Conservation (phyloP, 2,888 invertebrate genomes). For the Pycnomerus fuliginosus region DNA sequence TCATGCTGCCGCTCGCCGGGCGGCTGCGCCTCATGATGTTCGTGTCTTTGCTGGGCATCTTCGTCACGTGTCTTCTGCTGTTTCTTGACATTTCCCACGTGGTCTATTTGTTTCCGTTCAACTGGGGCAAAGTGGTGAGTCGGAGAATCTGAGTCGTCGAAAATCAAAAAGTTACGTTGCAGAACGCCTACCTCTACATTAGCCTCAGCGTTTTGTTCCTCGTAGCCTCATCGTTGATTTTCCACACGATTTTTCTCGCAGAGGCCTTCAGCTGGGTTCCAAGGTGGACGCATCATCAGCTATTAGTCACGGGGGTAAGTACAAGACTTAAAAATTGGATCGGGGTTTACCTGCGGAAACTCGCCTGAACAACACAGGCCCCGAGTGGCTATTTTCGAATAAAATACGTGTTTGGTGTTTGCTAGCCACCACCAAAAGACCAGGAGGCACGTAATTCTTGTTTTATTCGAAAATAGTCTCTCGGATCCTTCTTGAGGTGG, state of each 20-base stretch:
- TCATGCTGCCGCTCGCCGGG: constrained; percentile 74
- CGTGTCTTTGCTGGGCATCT: constrained; percentile 71
- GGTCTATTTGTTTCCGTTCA: constrained; percentile 75
- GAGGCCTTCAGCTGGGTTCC: constrained; percentile 70
- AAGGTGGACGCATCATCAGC: constrained; percentile 69
- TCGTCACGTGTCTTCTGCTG: constrained; percentile 71
- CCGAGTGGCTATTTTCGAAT: too few species aligned
- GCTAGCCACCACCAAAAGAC: too few species aligned
- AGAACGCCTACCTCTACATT: constrained; percentile 74
- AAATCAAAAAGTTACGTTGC: constrained; percentile 26
- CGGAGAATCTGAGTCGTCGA: neutral
- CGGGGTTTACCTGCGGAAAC: too few species aligned
- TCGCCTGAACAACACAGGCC: too few species aligned
- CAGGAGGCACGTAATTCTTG: too few species aligned
- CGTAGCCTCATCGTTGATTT: constrained; percentile 67
- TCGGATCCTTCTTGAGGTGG: too few species aligned
- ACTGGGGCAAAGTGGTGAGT: constrained; percentile 77
- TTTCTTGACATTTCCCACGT: constrained; percentile 79
- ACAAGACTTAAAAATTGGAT: too few species aligned
- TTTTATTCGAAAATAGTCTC: too few species aligned
- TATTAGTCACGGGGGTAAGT: constrained; percentile 66
- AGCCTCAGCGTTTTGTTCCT: constrained; percentile 71
- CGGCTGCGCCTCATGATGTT: constrained; percentile 77
- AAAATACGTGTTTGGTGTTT: too few species aligned
- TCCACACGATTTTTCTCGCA: constrained; percentile 66